These are phyloP conservation scores for Phaethornis superciliosus DNA, from an alignment of 2,113 vertebrate species.

Conservation along the genomic window DNA sequence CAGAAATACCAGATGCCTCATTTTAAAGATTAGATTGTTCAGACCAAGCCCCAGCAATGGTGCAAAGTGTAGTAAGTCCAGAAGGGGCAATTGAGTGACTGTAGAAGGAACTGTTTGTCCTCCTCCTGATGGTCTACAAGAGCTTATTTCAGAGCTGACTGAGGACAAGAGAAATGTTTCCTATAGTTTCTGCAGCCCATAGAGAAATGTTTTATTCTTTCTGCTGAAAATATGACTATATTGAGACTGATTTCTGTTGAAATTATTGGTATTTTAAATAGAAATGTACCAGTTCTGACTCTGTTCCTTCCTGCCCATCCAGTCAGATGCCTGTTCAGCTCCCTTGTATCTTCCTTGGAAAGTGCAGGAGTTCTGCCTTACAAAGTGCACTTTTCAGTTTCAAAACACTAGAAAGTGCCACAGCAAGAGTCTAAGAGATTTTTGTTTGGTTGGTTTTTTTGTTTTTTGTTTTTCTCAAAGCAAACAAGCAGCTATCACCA, in stretches of 20 bases:
- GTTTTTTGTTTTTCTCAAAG: not conserved
- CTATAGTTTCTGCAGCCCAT: not conserved
- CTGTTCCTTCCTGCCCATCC: fast-evolving
- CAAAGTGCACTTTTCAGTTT: not conserved
- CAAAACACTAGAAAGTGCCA: not conserved
- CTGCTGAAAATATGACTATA: not conserved
- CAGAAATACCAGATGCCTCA: not conserved
- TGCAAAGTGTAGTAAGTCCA: fast-evolving
- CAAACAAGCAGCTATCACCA: not conserved
- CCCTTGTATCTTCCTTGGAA: not conserved
- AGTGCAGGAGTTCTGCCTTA: not conserved
- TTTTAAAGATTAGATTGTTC: not conserved
- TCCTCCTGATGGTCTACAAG: not conserved
- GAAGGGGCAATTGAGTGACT: not conserved
- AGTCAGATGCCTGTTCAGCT: not conserved
- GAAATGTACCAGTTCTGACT: not conserved
- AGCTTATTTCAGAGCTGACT: not conserved
- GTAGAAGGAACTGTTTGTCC: not conserved
- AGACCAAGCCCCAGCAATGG: not conserved
- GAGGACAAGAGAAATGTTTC: not conserved
- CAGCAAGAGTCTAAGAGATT: not conserved
- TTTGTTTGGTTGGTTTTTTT: no score
- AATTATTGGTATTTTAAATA: not conserved
- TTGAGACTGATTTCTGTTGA: not conserved
- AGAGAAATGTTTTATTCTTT: not conserved